Evolutionary conservation across 2,113 vertebrate species (phyloP).

Genomic region (Gambusia affinis): DNA sequence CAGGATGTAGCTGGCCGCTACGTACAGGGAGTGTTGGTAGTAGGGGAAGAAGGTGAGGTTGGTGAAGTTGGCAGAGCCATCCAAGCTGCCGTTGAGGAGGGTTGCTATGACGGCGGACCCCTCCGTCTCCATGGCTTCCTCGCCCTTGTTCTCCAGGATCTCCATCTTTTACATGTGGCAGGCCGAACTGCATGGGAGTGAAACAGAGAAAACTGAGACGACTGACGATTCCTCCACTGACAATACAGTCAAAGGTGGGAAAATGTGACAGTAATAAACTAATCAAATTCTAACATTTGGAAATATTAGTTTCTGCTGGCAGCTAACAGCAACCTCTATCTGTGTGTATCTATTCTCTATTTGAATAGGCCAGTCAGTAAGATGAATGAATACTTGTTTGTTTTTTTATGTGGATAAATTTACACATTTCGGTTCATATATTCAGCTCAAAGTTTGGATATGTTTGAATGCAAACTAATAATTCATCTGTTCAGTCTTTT

Average conservation of each 20-base stretch:
- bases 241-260: not conserved
- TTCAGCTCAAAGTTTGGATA: no score
- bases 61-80: conserved; percentile 22
- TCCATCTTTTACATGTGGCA: conserved; percentile 45
- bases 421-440: no score
- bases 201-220: not conserved
- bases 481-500: no score
- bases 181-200: conserved; percentile 11
- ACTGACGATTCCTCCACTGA: not conserved
- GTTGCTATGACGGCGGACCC: conserved; percentile 12
- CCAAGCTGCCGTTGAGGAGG: conserved; percentile 53
- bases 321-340: not conserved
- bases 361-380: not conserved
- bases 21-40: conserved; percentile 80
- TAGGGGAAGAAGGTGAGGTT: conserved; percentile 78
- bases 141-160: conserved; percentile 19
- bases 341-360: no score
- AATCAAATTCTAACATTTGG: no score
- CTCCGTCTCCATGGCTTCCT: conserved; percentile 54
- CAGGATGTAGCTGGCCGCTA: conserved; percentile 77
- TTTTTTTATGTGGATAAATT: no score
- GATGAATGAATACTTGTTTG: no score
- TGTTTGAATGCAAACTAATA: no score
- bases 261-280: no score
- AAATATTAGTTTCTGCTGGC: not conserved